Evolutionary conservation across 64 coral and sea anemone genomes (phyloP).

Genomic region (Pocillopora verrucosa): DNA sequence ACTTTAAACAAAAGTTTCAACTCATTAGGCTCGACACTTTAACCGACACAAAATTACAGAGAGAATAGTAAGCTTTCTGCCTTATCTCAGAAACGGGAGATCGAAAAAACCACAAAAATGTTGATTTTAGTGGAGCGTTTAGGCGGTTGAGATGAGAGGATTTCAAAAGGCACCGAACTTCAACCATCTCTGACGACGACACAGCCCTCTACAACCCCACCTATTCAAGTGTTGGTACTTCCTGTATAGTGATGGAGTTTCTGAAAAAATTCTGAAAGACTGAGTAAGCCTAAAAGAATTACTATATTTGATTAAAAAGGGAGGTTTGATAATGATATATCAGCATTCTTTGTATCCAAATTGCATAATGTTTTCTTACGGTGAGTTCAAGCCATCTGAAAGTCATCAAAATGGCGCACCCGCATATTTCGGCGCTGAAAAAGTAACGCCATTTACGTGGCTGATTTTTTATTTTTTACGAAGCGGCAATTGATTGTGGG

Average conservation of each 20-base stretch:
- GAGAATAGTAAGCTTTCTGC: background rate
- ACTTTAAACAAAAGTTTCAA: background rate
- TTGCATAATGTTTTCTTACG: too few species aligned
- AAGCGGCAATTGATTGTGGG: background rate
- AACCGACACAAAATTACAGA: constrained; percentile 1
- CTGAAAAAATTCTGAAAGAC: background rate
- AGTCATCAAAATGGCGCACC: constrained; percentile 12
- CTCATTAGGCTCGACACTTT: background rate
- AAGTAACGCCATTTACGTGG: background rate
- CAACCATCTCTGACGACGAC: background rate
- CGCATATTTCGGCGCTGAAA: background rate
- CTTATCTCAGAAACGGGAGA: background rate
- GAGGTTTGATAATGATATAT: background rate
- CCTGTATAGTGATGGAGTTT: background rate
- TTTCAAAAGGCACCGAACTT: constrained; percentile 46
- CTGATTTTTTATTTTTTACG: constrained; percentile 1
- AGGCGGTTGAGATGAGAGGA: background rate
- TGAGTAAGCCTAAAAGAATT: background rate
- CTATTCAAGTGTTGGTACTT: background rate
- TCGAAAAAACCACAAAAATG: constrained; percentile 20
- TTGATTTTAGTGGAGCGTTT: constrained; percentile 36
- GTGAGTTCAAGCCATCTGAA: background rate
- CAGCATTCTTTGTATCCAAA: background rate
- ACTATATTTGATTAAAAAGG: background rate
- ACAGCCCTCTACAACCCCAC: background rate